Conservation (phyloP, 2,797 vertebrate species). For the Coreius guichenoti region DNA sequence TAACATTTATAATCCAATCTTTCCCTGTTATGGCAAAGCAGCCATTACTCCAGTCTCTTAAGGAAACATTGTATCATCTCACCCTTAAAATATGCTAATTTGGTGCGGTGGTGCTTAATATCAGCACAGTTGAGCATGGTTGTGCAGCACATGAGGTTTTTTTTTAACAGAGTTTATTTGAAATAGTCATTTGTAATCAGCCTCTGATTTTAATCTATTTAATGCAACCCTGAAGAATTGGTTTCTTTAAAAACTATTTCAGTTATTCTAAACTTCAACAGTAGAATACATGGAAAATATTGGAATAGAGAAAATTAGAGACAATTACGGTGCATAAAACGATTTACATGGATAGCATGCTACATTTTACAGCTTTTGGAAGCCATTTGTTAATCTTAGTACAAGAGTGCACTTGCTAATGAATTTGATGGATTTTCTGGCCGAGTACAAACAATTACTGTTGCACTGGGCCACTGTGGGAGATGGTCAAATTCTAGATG, state of each 20-base stretch:
- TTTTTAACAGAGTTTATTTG: neutral
- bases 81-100: constrained; percentile 19
- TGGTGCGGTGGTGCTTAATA: neutral
- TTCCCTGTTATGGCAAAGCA: neutral
- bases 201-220: neutral
- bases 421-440: constrained; percentile 9
- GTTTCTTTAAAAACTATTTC: neutral
- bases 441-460: neutral
- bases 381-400: neutral
- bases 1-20: neutral
- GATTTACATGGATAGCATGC: neutral
- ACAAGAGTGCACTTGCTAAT: neutral
- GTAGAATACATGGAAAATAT: neutral
- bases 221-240: neutral
- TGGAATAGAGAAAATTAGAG: neutral
- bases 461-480: neutral
- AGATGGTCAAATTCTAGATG: neutral
- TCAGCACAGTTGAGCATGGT: neutral
- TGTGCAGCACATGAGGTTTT: neutral
- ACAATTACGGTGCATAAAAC: too few species aligned
- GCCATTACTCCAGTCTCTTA: neutral
- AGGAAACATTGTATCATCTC: neutral
- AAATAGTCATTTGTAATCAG: neutral
- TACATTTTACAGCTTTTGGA: neutral
- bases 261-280: neutral